Evolutionary conservation across 2,797 vertebrate genomes (phyloP), one percentile per base, ranked within the genome.

Genomic region (Thamnophis elegans): DNA sequence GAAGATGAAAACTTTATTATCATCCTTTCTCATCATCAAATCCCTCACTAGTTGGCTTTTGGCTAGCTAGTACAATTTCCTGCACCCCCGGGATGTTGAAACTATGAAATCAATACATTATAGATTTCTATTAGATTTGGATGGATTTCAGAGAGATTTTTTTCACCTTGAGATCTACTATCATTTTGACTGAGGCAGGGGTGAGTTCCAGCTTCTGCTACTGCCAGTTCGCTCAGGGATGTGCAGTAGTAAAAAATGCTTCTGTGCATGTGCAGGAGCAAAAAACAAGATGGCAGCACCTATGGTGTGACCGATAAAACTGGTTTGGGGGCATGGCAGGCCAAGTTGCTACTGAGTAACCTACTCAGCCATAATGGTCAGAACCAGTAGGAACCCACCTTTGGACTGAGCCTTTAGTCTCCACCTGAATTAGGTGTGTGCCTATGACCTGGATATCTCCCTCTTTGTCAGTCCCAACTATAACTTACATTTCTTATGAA

Each of bases 401-500:
- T 5, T 51, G 47, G 18, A 73, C 32, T 73, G 8, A 73, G 32
- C 3, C 18, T 36, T 42, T 78, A 78, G 36, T 22, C 9, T 42
- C 18, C 68, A 42, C 36, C 18, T 78, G 22, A 32, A 73, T 20
- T 73, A 20, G 32, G 68, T 78, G 9, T 78, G 68, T 78, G 18
- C 32, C 68, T 3, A 3, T 9, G 3, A 78, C 7, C 68, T 20
- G 32, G 16, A 78, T 42, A 8, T 42, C 68, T 78, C 8, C 18
- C 3, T 1, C 32, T 73, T 36, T 78, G 36, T 78, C 68, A 78
- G 18, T 78, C 36, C 32, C 36, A 93, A 88, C 90, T 95, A 82
- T 89, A 96, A 91, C 16, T 96, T 89, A 95, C 16, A 95, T 96
- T 97, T 94, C 94, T 95, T 93, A 95, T 90, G 94, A 96, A 97